Evolutionary conservation across 2,888 invertebrate species (phyloP).

Genomic region (Tenodera sinensis): DNA sequence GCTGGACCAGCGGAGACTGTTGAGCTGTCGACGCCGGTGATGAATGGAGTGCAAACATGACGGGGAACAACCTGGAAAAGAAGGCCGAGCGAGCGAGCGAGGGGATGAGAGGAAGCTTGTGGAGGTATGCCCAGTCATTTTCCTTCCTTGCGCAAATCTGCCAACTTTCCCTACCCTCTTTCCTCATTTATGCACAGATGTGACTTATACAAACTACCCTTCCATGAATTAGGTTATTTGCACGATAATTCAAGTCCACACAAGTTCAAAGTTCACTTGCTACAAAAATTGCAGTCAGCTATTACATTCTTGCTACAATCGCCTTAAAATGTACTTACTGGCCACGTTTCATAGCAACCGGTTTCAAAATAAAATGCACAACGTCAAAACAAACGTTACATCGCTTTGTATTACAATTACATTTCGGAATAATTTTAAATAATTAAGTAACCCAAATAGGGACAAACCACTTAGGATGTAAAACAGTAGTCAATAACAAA

Average conservation of each 20-base stretch:
- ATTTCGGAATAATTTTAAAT: too few species aligned
- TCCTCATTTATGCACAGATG: slow-evolving; percentile 12
- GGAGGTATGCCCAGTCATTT: neutral
- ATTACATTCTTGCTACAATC: neutral
- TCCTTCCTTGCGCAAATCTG: neutral
- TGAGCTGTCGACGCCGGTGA: slow-evolving; percentile 20
- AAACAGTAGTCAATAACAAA: too few species aligned
- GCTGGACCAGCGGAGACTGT: neutral
- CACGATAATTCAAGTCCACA: slow-evolving; percentile 3
- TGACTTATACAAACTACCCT: neutral
- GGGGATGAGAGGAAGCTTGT: neutral
- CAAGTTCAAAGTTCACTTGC: neutral
- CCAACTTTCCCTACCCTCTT: neutral
- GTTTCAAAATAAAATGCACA: too few species aligned
- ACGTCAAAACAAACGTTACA: too few species aligned
- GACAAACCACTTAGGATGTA: too few species aligned
- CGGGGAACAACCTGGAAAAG: slow-evolving; percentile 9
- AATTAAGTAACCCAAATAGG: too few species aligned
- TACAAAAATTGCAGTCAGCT: neutral
- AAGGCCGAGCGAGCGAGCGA: neutral
- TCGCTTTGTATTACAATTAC: too few species aligned
- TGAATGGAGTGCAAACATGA: slow-evolving; percentile 24
- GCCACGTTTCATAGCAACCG: too few species aligned
- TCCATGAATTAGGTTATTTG: slow-evolving; percentile 1
- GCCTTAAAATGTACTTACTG: neutral